A percentile compares a stretch with the other conserved stretches of the same genome.
phyloP scores from a whole-genome alignment of 2,888 invertebrate species.

The Macrophya annulata region DNA sequence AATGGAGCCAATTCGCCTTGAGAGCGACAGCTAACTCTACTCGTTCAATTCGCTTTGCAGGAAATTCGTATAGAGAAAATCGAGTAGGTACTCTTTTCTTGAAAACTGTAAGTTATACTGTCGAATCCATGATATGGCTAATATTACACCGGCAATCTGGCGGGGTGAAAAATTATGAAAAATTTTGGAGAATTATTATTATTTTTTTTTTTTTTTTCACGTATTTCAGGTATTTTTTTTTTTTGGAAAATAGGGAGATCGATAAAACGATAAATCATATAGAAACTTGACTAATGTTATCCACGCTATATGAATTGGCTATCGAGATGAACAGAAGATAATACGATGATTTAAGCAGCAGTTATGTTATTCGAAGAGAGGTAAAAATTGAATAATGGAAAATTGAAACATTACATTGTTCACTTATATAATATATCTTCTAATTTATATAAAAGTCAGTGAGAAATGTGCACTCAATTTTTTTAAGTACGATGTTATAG shows the following conservation, averaged over 20 bases:
- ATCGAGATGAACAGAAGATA: not conserved
- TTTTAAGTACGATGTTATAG: not conserved
- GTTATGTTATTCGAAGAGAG: not conserved
- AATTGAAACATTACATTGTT: not conserved
- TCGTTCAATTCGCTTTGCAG: not conserved
- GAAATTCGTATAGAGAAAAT: not conserved
- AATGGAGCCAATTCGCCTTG: not conserved
- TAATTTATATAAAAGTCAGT: not conserved
- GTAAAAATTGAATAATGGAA: not conserved
- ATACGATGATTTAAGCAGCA: not conserved
- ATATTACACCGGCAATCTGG: not conserved
- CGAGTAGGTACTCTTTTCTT: not conserved
- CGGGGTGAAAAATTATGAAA: not conserved
- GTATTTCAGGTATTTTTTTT: not conserved
- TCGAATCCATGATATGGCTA: not conserved
- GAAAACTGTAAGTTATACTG: not conserved
- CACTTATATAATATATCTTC: not conserved
- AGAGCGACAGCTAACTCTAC: not conserved
- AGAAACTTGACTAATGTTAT: not conserved
- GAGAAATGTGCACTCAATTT: not conserved
- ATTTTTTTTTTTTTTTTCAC: not conserved
- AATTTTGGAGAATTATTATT: not conserved
- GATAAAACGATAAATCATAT: not conserved
- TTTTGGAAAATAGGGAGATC: not conserved
- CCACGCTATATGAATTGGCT: not conserved